Conservation (phyloP, 37 sponge, comb jelly and placozoan species). For the Cladorhizidae sp. region DNA sequence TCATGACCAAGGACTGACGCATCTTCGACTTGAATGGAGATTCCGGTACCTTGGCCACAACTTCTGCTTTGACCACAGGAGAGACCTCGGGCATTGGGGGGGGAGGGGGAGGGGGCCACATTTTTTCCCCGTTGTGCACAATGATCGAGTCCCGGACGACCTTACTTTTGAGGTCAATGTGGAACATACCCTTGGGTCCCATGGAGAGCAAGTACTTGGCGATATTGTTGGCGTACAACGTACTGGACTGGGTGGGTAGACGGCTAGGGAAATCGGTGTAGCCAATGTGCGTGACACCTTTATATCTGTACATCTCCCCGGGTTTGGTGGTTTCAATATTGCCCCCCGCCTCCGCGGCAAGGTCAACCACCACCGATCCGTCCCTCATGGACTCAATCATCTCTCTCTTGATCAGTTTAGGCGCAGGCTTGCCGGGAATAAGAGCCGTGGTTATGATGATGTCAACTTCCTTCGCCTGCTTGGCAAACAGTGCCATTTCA, state of each 20-base stretch:
- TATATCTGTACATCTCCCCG: conserved; percentile 77
- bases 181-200: conserved; percentile 55
- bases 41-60: conserved; percentile 30
- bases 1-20: conserved; percentile 48
- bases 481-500: conserved; percentile 92
- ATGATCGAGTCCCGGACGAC: conserved; percentile 90
- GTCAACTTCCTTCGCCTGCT: conserved; percentile 93
- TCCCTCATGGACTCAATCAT: conserved; percentile 94
- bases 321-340: conserved; percentile 87
- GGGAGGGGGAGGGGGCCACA: conserved; percentile 88
- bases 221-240: conserved; percentile 91
- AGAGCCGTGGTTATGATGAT: conserved; percentile 92
- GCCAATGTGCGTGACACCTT: conserved; percentile 90
- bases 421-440: conserved; percentile 94
- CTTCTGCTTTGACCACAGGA: conserved; percentile 66
- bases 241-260: conserved; percentile 87
- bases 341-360: conserved; percentile 93
- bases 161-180: conserved; percentile 85
- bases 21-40: conserved; percentile 66
- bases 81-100: conserved; percentile 10
- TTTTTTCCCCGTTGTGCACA: conserved; percentile 60
- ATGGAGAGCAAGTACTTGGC: conserved; percentile 63
- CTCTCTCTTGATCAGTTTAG: conserved; percentile 81
- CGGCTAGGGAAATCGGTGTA: conserved; percentile 93
- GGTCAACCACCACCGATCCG: conserved; percentile 93